Evolutionary conservation across 2,888 invertebrate species (phyloP).

Genomic region (Entomobrya proxima): DNA sequence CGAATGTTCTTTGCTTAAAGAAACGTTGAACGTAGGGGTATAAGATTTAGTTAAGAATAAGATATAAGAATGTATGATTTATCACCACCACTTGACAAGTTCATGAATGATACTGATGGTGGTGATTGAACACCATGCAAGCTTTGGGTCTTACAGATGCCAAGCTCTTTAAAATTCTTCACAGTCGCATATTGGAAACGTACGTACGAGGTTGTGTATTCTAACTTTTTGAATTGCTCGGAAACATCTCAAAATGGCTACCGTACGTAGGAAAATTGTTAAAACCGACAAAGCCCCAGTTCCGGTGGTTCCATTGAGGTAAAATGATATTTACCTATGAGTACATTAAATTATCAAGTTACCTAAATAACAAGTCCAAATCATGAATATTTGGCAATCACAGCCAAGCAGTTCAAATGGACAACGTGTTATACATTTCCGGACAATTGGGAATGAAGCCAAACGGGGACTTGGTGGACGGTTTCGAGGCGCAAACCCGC

Average conservation of each 20-base stretch:
- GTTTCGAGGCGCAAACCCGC: constrained; percentile 85
- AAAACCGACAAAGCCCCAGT: constrained; percentile 60
- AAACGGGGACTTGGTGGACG: constrained; percentile 85
- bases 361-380: no score
- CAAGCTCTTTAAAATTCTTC: no score
- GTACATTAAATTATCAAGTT: no score
- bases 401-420: constrained; percentile 92
- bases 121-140: no score
- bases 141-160: no score
- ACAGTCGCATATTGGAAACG: no score
- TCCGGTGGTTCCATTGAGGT: constrained; percentile 61
- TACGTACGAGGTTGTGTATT: background rate
- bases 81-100: no score
- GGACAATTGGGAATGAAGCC: constrained; percentile 90
- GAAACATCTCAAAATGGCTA: constrained; percentile 52
- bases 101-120: no score
- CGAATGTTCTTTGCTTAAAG: no score
- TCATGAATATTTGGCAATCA: background rate
- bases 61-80: no score
- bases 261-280: constrained; percentile 52
- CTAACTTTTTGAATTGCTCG: background rate
- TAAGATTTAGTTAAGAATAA: no score
- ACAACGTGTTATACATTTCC: constrained; percentile 90
- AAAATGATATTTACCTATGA: background rate
- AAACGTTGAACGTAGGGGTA: no score